Base-by-base conservation (phyloP, 1,140 invertebrate genomes). In the Cherax destructor region DNA sequence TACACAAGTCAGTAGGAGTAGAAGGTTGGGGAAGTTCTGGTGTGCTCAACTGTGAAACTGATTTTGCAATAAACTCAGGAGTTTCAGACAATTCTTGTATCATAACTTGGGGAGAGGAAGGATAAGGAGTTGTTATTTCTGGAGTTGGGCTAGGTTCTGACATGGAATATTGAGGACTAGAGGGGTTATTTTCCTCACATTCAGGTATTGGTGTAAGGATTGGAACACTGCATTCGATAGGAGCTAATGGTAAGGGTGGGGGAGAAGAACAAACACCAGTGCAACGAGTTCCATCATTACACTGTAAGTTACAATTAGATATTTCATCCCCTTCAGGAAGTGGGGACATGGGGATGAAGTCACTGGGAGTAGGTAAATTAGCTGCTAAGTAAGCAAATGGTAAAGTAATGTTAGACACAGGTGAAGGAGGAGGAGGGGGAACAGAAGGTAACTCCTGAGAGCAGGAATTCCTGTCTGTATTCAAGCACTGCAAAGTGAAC, bases 401-500 rank as follows among this genome's bases (percentile, higher is more conserved):
- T 72, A 61, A 61, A 88, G 78, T 88, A 74, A 61, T 59, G 72
- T 88, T 72, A 83, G 79, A 59, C 21, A 88, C 78, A 88, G 87
- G 78, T 24, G 87, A 88, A 74, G 79, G 87, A 72, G 87, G 78
- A 83, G 87, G 87, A 18, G 69, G 87, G 65, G 87, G 87, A 49
- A 88, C n/a, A 72, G 56, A 88, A 61, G 61, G 47, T 80, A 50
- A 88, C 41, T 56, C 79, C 65, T 80, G 76, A 52, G 59, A 69
- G 59, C 59, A 88, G 65, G 87, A 83, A 81, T 80, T 79, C 30
- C 41, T 83, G 50, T 88, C 59, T 81, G 56, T 61, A 81, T 78
- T 88, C 79, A 88, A 81, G 61, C 78, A 88, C 87, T 88, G 87
- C 80, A 88, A 83, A 81, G 52, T 88, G 79, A 88, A 88, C 49